These are phyloP conservation scores for Conus ventricosus DNA, from an alignment of 1,140 invertebrate species.

Conservation along the genomic window DNA sequence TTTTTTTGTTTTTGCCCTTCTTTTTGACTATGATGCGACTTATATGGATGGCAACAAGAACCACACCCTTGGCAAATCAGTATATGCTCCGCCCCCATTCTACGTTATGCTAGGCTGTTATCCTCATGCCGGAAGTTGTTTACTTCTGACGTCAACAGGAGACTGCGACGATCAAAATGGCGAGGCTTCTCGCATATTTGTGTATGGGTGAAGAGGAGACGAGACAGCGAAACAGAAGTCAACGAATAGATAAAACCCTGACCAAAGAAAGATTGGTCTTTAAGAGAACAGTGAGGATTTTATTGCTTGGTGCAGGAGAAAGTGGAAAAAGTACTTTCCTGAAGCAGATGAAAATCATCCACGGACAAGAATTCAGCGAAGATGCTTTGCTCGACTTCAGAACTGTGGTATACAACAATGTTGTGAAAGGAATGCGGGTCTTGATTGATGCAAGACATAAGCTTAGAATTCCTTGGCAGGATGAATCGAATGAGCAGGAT, in stretches of 20 bases:
- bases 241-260: conserved; percentile 89
- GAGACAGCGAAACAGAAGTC: conserved; percentile 79
- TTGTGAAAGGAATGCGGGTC: conserved; percentile 94
- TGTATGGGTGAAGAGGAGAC: conserved; percentile 70
- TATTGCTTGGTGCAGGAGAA: conserved; percentile 92
- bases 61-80: too few species aligned
- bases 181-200: conserved; percentile 67
- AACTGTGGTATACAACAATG: conserved; percentile 93
- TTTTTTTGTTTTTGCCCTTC: too few species aligned
- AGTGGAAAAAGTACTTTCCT: conserved; percentile 98
- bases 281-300: conserved; percentile 84
- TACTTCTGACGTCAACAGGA: conserved; percentile 44
- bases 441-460: conserved; percentile 96
- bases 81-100: conserved; percentile 2
- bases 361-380: conserved; percentile 92
- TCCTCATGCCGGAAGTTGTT: conserved; percentile 35
- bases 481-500: conserved; percentile 57
- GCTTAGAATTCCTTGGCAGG: conserved; percentile 93
- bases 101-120: background rate
- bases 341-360: conserved; percentile 99
- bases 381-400: conserved; percentile 91
- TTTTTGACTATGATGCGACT: too few species aligned
- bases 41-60: too few species aligned
- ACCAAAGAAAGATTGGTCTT: conserved; percentile 80
- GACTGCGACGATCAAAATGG: conserved; percentile 69